Evolutionary conservation across 2,797 vertebrate species (phyloP), one percentile per base, ranked within the genome.

Genomic region (Anas bernieri): DNA sequence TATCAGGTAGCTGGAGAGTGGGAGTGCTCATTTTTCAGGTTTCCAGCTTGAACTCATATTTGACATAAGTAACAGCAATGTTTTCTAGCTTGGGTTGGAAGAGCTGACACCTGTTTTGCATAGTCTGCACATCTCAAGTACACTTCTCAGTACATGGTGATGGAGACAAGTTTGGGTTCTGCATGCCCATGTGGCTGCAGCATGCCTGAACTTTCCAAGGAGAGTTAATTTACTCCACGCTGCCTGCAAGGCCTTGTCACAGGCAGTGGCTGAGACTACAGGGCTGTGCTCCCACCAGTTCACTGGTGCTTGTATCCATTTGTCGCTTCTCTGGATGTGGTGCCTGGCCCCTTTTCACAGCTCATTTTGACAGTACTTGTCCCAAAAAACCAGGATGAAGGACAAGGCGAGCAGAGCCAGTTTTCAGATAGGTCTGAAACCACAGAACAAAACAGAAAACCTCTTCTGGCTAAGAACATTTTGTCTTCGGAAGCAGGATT

Each of bases 241-340:
- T 67, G 18, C 22, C 61, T 67, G 41, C 11, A 37, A n/a, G 68
- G 25, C 61, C 74, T 78, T 75, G 25, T 76, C 55, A 58, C 31
- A 28, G 0, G 0, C 11, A n/a, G 39, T 3, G 1, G 15, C 3
- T 43, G 11, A 35, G 35, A n/a, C 14, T 1, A 0, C 21, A 5
- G 15, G 18, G 12, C 22, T 85, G 31, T 1, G 3, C 55, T 50
- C 35, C 52, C 1, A 1, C 43, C n/a, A 11, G 39, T 74, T 43
- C 2, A 2, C 30, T 66, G 30, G 30, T 28, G 59, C 17, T 1
- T 6, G 9, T 55, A n/a, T 4, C 6, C 8, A 22, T 30, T 26
- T 67, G 59, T n/a, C 55, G 41, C 30, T 85, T 70, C 59, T 54
- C 54, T 67, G 43, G 7, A 9, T 66, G 52, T 73, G 33, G 18